These are phyloP conservation scores for Augochlora pura DNA, from an alignment of 1,140 invertebrate species.

Conservation along the genomic window DNA sequence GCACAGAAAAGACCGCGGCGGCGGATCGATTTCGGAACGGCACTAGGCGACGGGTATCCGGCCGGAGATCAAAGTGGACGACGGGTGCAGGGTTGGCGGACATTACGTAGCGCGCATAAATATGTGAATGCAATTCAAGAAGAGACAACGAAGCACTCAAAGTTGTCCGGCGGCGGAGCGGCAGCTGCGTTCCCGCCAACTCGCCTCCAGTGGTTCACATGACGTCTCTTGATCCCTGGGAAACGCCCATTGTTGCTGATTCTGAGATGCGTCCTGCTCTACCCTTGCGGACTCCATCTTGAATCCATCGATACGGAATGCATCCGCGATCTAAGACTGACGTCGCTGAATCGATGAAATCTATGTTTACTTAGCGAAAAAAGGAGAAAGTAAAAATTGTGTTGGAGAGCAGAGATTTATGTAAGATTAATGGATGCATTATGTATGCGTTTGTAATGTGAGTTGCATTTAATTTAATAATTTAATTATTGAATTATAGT, in stretches of 20 bases:
- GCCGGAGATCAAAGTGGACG: conserved; percentile 37
- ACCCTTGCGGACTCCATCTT: no score
- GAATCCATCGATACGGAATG: no score
- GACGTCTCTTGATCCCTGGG: background rate
- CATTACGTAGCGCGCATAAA: conserved; percentile 68
- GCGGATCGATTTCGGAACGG: conserved; percentile 23
- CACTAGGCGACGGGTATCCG: conserved; percentile 17
- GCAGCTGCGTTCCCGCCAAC: conserved; percentile 60
- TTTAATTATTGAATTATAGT: no score
- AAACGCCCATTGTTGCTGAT: background rate
- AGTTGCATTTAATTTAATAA: no score
- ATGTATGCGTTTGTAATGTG: no score
- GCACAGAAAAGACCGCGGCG: no score
- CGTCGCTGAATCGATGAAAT: no score
- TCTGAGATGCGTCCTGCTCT: background rate
- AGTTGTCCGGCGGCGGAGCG: conserved; percentile 58
- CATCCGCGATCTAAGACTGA: no score
- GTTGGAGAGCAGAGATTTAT: no score
- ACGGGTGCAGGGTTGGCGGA: conserved; percentile 31
- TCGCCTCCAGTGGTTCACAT: conserved; percentile 68
- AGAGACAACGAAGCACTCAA: conserved; percentile 65
- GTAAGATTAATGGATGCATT: no score
- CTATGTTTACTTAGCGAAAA: no score
- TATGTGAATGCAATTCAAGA: conserved; percentile 67
- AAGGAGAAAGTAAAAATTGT: no score